Evolutionary conservation across 2,113 vertebrate genomes (phyloP).

Genomic region (Seriola quinqueradiata): DNA sequence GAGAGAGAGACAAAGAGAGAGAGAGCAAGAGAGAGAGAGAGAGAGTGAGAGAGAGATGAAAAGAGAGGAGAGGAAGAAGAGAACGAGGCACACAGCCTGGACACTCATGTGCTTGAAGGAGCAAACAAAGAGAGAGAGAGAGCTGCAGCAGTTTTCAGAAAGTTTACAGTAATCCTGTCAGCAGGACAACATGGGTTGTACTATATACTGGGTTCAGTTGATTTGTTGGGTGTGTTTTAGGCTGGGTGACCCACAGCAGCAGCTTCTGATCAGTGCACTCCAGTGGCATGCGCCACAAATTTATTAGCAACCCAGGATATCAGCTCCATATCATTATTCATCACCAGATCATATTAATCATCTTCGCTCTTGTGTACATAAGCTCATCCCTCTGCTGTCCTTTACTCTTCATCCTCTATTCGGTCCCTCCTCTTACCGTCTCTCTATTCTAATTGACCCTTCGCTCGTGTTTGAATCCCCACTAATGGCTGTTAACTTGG

Average conservation of each 20-base stretch:
- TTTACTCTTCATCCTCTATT: conserved; percentile 44
- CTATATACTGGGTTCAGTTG: no score
- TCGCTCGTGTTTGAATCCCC: conserved; percentile 56
- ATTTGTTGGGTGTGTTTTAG: neutral
- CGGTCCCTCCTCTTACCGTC: conserved; percentile 5
- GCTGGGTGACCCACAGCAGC: conserved; percentile 6
- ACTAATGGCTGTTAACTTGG: conserved; percentile 51
- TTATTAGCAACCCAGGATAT: conserved; percentile 41
- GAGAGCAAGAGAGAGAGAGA: no score
- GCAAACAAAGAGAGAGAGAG: no score
- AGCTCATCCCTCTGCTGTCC: conserved; percentile 41
- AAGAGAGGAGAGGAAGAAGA: no score
- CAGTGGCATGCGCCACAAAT: conserved; percentile 1
- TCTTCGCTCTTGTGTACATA: conserved; percentile 53
- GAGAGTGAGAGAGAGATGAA: no score
- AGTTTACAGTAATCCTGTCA: no score
- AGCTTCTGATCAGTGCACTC: conserved; percentile 23
- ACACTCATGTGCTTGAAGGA: no score
- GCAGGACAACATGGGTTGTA: no score
- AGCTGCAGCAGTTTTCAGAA: no score
- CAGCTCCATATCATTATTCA: conserved; percentile 59
- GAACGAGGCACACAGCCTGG: no score
- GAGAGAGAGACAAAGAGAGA: no score
- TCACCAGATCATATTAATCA: conserved; percentile 59
- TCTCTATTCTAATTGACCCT: conserved; percentile 64